These are phyloP conservation scores for Anser cygnoides DNA, from an alignment of 2,113 vertebrate genomes.

Conservation along the genomic window DNA sequence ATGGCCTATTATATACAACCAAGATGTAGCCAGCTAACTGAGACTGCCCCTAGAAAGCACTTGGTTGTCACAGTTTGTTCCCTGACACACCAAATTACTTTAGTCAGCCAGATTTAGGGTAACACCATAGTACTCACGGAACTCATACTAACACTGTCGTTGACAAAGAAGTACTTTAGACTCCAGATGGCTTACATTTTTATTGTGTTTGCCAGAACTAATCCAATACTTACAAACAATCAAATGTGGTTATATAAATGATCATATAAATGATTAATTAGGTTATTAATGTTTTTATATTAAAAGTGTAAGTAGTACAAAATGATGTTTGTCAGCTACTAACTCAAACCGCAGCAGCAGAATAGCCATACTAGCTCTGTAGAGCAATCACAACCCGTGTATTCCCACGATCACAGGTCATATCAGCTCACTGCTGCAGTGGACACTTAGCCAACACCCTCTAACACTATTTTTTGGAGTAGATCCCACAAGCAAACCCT, in stretches of 20 bases:
- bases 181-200: neutral
- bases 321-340: neutral
- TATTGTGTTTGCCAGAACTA: neutral
- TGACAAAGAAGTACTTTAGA: neutral
- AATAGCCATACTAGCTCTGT: neutral
- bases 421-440: neutral
- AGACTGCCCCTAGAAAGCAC: neutral
- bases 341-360: neutral
- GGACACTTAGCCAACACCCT: neutral
- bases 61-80: neutral
- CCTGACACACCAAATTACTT: neutral
- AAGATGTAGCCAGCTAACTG: neutral
- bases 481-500: neutral
- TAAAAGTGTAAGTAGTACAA: neutral
- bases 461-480: neutral
- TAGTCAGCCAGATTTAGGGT: neutral
- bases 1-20: neutral
- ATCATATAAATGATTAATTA: neutral
- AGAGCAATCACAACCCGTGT: neutral
- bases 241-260: neutral
- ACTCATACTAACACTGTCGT: neutral
- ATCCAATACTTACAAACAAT: neutral
- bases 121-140: neutral
- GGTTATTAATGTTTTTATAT: neutral
- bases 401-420: too few species aligned